phyloP scores from a whole-genome alignment of 53 echinoderm and acorn worm genomes.

The Arbacia lixula region DNA sequence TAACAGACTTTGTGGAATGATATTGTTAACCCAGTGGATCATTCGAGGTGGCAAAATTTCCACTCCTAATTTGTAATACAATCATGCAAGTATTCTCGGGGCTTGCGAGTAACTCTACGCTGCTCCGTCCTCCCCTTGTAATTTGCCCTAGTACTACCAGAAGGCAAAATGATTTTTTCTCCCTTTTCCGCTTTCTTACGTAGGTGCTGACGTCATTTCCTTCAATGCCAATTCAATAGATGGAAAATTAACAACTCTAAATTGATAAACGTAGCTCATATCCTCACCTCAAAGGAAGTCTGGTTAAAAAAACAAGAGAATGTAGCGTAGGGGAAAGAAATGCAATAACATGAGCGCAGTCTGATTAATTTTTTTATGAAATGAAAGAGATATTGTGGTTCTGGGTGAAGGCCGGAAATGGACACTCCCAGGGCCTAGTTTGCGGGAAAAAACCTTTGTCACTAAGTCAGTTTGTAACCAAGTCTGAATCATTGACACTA shows the following conservation, averaged over 20 bases:
- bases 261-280: conserved; percentile 36
- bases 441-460: too few species aligned
- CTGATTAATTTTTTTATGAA: too few species aligned
- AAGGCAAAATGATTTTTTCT: conserved; percentile 42
- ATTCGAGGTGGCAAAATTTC: conserved; percentile 9
- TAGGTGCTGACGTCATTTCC: conserved; percentile 38
- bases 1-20: too few species aligned
- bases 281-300: conserved; percentile 32
- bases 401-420: too few species aligned
- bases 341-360: too few species aligned
- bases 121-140: conserved; percentile 15
- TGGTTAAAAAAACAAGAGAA: too few species aligned
- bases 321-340: too few species aligned
- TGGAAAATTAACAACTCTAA: conserved; percentile 45
- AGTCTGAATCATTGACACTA: too few species aligned
- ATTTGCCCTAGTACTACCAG: conserved; percentile 40
- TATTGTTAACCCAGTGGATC: too few species aligned
- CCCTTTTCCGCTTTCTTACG: conserved; percentile 36
- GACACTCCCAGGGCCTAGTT: too few species aligned
- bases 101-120: conserved; percentile 29
- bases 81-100: conserved; percentile 32
- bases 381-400: too few species aligned
- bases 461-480: too few species aligned
- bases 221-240: conserved; percentile 32
- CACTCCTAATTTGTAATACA: conserved; percentile 23